A percentile compares a stretch with the other conserved stretches of the same genome.
These are phyloP conservation scores for Ischnura elegans DNA, from an alignment of 2,888 invertebrate genomes.

Conservation along the genomic window DNA sequence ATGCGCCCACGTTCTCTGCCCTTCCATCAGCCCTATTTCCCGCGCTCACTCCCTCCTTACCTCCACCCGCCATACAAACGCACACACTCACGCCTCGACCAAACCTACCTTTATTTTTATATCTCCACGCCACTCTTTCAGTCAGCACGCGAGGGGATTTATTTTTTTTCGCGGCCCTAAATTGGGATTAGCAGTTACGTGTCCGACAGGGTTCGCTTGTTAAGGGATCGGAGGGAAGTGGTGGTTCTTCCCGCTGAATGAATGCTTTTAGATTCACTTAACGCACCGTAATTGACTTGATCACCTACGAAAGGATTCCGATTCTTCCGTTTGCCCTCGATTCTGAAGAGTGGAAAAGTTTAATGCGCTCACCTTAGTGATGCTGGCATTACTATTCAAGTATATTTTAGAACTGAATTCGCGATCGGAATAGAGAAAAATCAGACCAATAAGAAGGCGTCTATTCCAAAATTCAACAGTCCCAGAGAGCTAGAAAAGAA, in stretches of 20 bases:
- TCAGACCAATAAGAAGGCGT: no score
- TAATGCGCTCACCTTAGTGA: neutral
- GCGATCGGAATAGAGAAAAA: no score
- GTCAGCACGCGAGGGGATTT: neutral
- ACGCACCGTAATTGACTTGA: slow-evolving; percentile 19
- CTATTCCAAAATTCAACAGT: no score
- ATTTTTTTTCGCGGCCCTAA: slow-evolving; percentile 3
- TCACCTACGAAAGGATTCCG: slow-evolving; percentile 14
- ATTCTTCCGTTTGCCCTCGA: neutral
- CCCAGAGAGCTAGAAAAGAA: no score
- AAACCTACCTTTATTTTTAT: neutral
- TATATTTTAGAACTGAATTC: no score
- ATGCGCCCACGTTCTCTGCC: slow-evolving; percentile 29
- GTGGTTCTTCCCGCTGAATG: slow-evolving; percentile 5
- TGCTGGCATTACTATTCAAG: neutral
- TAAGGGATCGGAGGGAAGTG: neutral
- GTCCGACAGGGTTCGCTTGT: slow-evolving; percentile 9
- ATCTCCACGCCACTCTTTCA: neutral
- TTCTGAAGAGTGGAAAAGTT: neutral
- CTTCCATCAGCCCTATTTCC: neutral
- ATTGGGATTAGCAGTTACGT: slow-evolving; percentile 44
- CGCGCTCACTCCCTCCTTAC: neutral
- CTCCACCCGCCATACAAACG: neutral
- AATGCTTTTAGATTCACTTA: slow-evolving; percentile 41
- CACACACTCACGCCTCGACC: neutral